These are phyloP conservation scores for Rhynchonycteris naso DNA, from an alignment of 2,797 vertebrate genomes.

Conservation along the genomic window DNA sequence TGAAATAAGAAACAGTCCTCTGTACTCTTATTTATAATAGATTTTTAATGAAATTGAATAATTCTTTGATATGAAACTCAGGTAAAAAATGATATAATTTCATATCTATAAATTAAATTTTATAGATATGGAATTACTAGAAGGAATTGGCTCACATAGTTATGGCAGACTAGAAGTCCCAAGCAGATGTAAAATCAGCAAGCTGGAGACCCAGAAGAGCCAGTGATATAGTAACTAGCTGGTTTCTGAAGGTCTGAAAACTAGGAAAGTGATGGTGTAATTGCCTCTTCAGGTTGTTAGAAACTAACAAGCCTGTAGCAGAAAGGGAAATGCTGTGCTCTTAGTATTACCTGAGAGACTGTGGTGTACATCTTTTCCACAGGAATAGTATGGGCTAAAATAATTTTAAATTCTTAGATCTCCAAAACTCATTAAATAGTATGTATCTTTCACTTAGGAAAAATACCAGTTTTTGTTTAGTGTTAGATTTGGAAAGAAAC, in stretches of 20 bases:
- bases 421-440: neutral
- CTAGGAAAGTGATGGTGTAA: neutral
- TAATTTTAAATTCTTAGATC: neutral
- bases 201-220: neutral
- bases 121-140: neutral
- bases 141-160: neutral
- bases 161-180: neutral
- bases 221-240: neutral
- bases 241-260: neutral
- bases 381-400: neutral
- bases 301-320: neutral
- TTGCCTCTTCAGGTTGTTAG: neutral
- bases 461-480: neutral
- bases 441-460: conserved; percentile 4
- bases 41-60: neutral
- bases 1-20: neutral
- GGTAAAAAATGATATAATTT: neutral
- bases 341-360: neutral
- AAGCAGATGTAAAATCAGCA: neutral
- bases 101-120: too few relatives aligned
- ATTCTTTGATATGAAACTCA: neutral
- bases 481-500: conserved; percentile 41
- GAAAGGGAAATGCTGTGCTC: neutral
- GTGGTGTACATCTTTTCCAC: neutral
- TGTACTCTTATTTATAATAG: neutral